These are phyloP conservation scores for Gymnocephalus cernua DNA, from an alignment of 2,113 vertebrate genomes.

Conservation along the genomic window DNA sequence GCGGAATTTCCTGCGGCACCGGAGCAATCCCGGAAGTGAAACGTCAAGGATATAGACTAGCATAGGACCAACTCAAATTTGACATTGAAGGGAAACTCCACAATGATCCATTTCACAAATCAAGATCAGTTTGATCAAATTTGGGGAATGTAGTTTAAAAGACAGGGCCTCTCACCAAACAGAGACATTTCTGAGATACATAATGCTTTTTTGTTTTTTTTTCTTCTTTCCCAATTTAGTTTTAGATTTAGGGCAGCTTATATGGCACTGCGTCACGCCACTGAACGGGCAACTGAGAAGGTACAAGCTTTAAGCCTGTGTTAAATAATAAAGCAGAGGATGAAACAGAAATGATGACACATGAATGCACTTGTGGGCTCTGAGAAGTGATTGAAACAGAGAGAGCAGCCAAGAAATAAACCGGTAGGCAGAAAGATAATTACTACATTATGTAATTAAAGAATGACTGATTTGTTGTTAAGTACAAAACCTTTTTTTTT, in stretches of 20 bases:
- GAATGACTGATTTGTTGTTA: conserved; percentile 43
- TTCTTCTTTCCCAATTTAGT: neutral
- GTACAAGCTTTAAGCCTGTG: neutral
- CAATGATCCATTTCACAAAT: neutral
- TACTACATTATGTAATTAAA: neutral
- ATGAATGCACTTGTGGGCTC: neutral
- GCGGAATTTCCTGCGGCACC: no score
- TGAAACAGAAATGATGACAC: neutral
- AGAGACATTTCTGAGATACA: neutral
- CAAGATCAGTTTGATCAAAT: neutral
- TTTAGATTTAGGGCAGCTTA: neutral
- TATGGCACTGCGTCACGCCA: neutral
- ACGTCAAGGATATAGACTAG: neutral
- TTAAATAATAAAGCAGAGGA: neutral
- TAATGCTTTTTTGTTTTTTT: neutral
- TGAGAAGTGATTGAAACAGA: neutral
- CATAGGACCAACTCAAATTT: neutral
- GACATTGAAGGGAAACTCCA: neutral
- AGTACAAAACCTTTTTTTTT: conserved; percentile 87
- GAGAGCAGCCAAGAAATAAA: neutral
- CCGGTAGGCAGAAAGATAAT: neutral
- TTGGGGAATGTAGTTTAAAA: neutral
- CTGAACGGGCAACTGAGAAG: neutral
- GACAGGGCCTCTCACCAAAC: neutral
- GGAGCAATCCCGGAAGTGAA: no score